Evolutionary conservation across 1,140 invertebrate species (phyloP).

Genomic region (Elysia chlorotica): DNA sequence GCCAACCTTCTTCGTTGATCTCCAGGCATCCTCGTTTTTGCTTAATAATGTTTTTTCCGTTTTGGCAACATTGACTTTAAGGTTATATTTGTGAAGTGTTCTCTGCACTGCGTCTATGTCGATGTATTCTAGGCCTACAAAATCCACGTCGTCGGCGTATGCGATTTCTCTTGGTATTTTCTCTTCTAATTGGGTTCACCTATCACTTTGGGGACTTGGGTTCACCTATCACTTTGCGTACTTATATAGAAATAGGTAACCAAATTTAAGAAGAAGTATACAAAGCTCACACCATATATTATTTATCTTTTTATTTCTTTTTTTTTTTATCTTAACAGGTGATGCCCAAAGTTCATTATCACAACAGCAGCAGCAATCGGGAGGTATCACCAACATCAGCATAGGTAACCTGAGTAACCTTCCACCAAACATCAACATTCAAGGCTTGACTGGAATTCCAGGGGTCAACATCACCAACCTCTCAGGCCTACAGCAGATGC

Average conservation of each 20-base stretch:
- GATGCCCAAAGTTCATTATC: conserved; percentile 19
- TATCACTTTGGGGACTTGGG: background rate
- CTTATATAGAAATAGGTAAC: background rate
- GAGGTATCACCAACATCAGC: conserved; percentile 46
- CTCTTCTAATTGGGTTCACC: too few relatives aligned
- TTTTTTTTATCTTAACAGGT: background rate
- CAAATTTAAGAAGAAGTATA: too few relatives aligned
- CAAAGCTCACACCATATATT: too few relatives aligned
- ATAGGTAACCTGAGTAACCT: conserved; percentile 50
- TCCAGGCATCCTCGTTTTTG: too few relatives aligned
- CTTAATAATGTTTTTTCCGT: too few relatives aligned
- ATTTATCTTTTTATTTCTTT: background rate
- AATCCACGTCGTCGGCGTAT: too few relatives aligned
- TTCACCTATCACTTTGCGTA: background rate
- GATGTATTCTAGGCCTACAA: too few relatives aligned
- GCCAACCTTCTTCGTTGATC: too few relatives aligned
- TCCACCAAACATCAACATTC: conserved; percentile 53
- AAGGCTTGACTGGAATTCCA: conserved; percentile 62
- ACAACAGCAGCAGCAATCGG: conserved; percentile 18
- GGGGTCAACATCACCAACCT: conserved; percentile 79
- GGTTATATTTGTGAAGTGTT: too few relatives aligned
- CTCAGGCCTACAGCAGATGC: conserved; percentile 63
- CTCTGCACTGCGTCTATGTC: too few relatives aligned
- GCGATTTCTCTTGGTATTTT: too few relatives aligned
- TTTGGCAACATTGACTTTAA: too few relatives aligned